These are phyloP conservation scores for Dipus sagitta DNA, from an alignment of 2,797 vertebrate species.

Conservation along the genomic window DNA sequence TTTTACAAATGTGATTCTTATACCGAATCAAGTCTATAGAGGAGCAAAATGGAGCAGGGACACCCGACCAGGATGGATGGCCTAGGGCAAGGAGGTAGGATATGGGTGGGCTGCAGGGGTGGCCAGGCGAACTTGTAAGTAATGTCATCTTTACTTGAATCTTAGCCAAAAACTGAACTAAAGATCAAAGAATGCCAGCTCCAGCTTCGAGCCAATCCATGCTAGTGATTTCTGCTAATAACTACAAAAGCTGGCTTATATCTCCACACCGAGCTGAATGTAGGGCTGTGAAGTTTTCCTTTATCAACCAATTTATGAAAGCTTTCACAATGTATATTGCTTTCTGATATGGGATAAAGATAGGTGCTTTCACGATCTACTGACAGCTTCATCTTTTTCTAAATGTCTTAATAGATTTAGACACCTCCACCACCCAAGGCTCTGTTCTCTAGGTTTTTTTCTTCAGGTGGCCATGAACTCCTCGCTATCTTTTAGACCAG, in stretches of 20 bases:
- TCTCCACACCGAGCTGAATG: not conserved
- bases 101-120: too few relatives aligned
- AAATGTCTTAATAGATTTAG: not conserved
- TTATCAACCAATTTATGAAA: not conserved
- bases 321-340: not conserved
- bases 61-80: not conserved
- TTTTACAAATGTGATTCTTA: not conserved
- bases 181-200: not conserved
- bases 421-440: rapidly evolving
- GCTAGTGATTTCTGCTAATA: not conserved
- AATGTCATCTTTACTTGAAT: not conserved
- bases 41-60: not conserved
- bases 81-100: not conserved
- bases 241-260: not conserved
- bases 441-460: not conserved
- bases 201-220: not conserved
- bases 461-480: not conserved
- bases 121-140: not conserved
- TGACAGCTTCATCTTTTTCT: not conserved
- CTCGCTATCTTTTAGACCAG: not conserved
- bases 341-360: not conserved
- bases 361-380: not conserved
- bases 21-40: not conserved
- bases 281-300: not conserved
- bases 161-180: not conserved